These are phyloP conservation scores for Laothoe populi DNA, from an alignment of 2,888 invertebrate species.

Conservation along the genomic window DNA sequence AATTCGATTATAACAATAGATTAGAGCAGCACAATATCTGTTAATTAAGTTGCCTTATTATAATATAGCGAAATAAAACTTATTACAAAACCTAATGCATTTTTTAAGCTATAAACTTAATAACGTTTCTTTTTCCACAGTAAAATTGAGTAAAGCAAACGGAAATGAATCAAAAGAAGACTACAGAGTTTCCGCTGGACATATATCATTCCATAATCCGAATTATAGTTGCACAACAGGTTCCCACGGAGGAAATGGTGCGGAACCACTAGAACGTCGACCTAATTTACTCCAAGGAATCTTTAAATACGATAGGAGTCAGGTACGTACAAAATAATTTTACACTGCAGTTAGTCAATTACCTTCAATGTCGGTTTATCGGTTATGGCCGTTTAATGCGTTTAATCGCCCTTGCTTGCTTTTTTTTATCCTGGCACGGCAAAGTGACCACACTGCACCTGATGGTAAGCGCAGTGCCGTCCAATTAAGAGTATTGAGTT, in stretches of 20 bases:
- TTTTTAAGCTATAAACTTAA: background rate
- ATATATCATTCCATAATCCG: conserved; percentile 95
- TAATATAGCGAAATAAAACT: too few species aligned
- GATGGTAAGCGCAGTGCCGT: too few species aligned
- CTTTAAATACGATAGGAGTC: conserved; percentile 91
- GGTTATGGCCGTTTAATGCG: too few species aligned
- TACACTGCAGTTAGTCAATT: background rate
- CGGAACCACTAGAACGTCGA: conserved; percentile 63
- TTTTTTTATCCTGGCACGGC: too few species aligned
- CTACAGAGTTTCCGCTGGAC: conserved; percentile 85
- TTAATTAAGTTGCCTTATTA: too few species aligned
- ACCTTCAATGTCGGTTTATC: too few species aligned
- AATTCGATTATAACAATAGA: too few species aligned
- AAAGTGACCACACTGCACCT: too few species aligned
- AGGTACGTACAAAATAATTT: conserved; percentile 72
- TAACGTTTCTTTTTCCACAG: conserved; percentile 38
- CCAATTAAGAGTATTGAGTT: too few species aligned
- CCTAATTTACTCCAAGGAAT: conserved; percentile 82
- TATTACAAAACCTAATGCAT: too few species aligned
- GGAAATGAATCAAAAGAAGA: conserved; percentile 67
- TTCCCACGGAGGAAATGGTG: conserved; percentile 68
- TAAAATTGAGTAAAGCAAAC: conserved; percentile 49
- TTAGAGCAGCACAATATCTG: too few species aligned
- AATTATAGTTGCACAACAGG: conserved; percentile 87
- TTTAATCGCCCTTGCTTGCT: too few species aligned